Base-by-base conservation (phyloP, 1,140 invertebrate genomes). In the Aricia agestis region DNA sequence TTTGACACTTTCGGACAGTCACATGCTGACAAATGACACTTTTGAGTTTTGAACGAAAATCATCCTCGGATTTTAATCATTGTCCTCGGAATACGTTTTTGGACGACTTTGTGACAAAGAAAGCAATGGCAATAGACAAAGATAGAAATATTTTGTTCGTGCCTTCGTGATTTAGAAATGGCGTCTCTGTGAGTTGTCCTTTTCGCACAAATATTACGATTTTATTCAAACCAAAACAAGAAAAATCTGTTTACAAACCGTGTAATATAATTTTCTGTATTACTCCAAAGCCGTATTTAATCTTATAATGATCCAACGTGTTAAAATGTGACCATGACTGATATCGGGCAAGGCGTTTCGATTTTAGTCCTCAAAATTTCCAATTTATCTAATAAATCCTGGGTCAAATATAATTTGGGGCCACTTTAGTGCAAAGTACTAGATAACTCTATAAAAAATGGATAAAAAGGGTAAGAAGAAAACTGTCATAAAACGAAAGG, bases 391-490 rank as follows among this genome's bases (percentile, higher is more conserved):
- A 68, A 74, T 73, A 80, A 79, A 77, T 69, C 73, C 18, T 75
- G 58, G 72, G 66, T 58, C 57, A 69, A 71, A 74, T 74, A 73
- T 81, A 59, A 76, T 77, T 75, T 73, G 68, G 72, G 59, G 74
- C 74, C 74, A 72, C 80, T 79, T 68, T 80, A 81, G 77, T 78
- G 72, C 66, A 45, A 74, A 13, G 73, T n/a, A 11, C 25, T 65
- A 58, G 41, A 36, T 61, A 42, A 68, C 67, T 65, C 71, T 74
- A 59, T 78, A 81, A 88, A 89, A 84, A 36, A 92, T 92, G 91
- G 91, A 92, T 82, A 92, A 92, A 78, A 92, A 92, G 83, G 90
- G 77, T 72, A 90, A 91, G 71, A 92, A 92, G 78, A 92, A 87
- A 82, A 87, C 82, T 73, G 91, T 90, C 19, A 90, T 90, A 61